Percentiles rank a stretch among this genome's conserved stretches.
Evolutionary conservation across 1,140 invertebrate genomes (phyloP).

Genomic region (Lordiphosa clarofinis): DNA sequence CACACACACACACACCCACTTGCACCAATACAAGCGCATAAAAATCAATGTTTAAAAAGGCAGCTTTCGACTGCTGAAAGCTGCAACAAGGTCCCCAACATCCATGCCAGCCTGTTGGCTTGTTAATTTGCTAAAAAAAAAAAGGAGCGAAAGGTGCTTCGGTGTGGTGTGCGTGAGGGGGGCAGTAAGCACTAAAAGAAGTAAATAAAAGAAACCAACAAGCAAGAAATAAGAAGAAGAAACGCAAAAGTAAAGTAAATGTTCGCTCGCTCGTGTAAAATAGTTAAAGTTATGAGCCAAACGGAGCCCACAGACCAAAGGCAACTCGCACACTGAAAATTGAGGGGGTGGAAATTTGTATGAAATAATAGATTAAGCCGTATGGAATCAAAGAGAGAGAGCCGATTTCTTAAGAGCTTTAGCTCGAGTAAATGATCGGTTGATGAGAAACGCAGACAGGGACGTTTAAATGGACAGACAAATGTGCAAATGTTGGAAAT

Average conservation of each 20-base stretch:
- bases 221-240: constrained; percentile 20
- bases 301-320: constrained; percentile 57
- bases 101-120: constrained; percentile 13
- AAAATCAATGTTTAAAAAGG: constrained; percentile 47
- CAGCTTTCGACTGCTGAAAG: constrained; percentile 25
- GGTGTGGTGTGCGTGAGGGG: constrained; percentile 1
- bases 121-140: constrained; percentile 56
- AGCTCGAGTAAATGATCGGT: too few relatives aligned
- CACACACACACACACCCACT: constrained; percentile 5
- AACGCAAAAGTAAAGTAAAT: constrained; percentile 47
- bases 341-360: too few relatives aligned
- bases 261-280: constrained; percentile 57
- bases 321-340: constrained; percentile 23
- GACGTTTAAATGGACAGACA: too few relatives aligned
- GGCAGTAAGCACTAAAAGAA: constrained; percentile 51
- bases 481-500: too few relatives aligned
- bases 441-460: too few relatives aligned
- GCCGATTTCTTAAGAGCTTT: too few relatives aligned
- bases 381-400: too few relatives aligned
- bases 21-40: constrained; percentile 12
- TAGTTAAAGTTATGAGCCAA: constrained; percentile 66
- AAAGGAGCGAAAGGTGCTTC: constrained; percentile 13
- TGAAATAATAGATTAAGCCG: too few relatives aligned
- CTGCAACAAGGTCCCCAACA: background rate
- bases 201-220: constrained; percentile 48